These are phyloP conservation scores for Sarotherodon lohbergeri DNA, from an alignment of 2,113 vertebrate species.

Conservation along the genomic window DNA sequence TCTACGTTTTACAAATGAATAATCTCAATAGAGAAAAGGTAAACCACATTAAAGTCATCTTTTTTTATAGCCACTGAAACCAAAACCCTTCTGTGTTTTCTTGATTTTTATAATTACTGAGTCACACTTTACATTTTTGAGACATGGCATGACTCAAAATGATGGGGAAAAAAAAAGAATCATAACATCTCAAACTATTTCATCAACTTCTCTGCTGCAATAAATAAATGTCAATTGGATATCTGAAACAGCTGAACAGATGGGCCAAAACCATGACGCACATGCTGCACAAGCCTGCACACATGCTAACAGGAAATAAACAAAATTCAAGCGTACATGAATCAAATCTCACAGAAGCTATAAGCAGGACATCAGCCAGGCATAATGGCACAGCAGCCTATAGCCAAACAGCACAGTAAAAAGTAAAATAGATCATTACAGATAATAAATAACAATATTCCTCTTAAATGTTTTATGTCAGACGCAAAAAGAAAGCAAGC, in stretches of 20 bases:
- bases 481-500: not conserved
- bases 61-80: not conserved
- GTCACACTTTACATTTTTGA: not conserved
- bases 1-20: not conserved
- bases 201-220: not conserved
- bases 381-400: not conserved
- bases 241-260: not conserved
- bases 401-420: not conserved
- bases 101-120: not conserved
- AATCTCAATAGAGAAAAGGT: rapidly evolving
- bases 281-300: not conserved
- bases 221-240: not conserved
- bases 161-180: not conserved
- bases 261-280: not conserved
- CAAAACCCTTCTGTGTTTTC: not conserved
- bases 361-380: not conserved
- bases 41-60: not conserved
- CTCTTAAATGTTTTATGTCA: not conserved
- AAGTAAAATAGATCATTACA: rapidly evolving
- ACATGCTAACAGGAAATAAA: not conserved
- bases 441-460: not conserved
- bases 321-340: rapidly evolving
- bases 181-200: not conserved
- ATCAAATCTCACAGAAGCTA: not conserved
- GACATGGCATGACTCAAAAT: not conserved